Base-by-base conservation (phyloP, 2,888 invertebrate species). In the Monoplex corrugatus region DNA sequence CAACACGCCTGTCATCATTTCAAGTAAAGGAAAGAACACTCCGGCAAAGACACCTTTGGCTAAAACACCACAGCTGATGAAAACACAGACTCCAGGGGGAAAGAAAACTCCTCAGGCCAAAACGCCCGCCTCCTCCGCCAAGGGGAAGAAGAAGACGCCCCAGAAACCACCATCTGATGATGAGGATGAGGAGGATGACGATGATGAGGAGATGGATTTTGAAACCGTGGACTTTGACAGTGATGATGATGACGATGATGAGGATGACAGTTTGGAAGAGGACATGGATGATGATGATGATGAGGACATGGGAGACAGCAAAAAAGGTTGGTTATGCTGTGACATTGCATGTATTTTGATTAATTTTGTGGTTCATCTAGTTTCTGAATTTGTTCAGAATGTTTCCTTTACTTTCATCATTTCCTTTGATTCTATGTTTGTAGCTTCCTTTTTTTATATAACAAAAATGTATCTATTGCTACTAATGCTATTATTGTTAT, bases 201-300 rank as follows among this genome's bases (percentile, higher is more conserved):
- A 87, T 19, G 87, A 87, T 87, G 87, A 87, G 28, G 32, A n/a
- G 3, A 32, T 13, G 0, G 28, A 78, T 13, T 28, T 45, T 28
- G 75, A 32, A 23, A 38, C 38, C 2, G 57, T 57, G 2, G 45
- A 80, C 1, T 19, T 32, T 75, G 87, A 80, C 40, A 35, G 32
- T 32, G 83, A 68, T 35, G 83, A 83, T 83, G 83, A 83, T 68
- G 82, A 80, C 0, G 50, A 57, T 43, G 78, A 80, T 0, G 88
- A 88, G 43, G 82, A 44, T 3, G 88, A 88, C 23, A 68, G 57
- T 23, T 10, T 82, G 32, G 82, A 57, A 19, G 82, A 78, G 35
- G 45, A 57, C 35, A 50, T 78, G 40, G 87, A 87, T 89, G 89
- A 89, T 87, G 87, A 83, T 28, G 78, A 80, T 43, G 89, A 89